phyloP scores from a whole-genome alignment of 2,797 vertebrate species.

The Oryzias sinensis region DNA sequence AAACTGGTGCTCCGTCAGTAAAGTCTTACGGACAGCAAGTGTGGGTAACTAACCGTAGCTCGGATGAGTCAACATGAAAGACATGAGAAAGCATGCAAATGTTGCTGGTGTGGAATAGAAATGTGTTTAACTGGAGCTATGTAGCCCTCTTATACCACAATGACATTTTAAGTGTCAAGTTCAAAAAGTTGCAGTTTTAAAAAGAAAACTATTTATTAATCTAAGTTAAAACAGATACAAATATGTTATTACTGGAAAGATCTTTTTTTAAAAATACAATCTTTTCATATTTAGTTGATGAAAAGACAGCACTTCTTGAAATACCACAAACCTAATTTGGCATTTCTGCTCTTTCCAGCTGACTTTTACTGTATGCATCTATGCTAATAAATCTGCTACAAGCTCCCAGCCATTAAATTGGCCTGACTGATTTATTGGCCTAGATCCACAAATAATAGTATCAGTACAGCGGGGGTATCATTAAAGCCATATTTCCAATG shows the following conservation, averaged over 20 bases:
- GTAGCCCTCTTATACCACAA: slow-evolving; percentile 13
- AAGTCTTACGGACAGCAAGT: slow-evolving; percentile 12
- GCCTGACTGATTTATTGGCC: slow-evolving; percentile 1
- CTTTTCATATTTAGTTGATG: slow-evolving; percentile 1
- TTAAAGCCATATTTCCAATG: slow-evolving; percentile 2
- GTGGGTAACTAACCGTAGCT: slow-evolving; percentile 19
- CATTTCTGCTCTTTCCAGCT: not conserved
- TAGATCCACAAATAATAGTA: slow-evolving; percentile 7
- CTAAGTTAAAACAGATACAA: not conserved
- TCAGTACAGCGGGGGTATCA: not conserved
- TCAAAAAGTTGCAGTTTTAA: slow-evolving; percentile 22
- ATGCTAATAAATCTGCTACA: slow-evolving; percentile 1
- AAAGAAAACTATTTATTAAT: not conserved
- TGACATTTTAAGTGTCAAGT: slow-evolving; percentile 7
- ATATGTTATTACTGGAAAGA: no score
- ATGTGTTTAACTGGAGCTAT: slow-evolving; percentile 6
- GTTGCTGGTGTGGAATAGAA: slow-evolving; percentile 23
- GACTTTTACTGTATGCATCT: not conserved
- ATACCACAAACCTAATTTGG: slow-evolving; percentile 3
- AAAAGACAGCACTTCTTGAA: not conserved
- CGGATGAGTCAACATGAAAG: slow-evolving; percentile 34
- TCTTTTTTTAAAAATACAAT: not conserved
- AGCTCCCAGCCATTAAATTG: slow-evolving; percentile 1
- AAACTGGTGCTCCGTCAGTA: slow-evolving; percentile 23
- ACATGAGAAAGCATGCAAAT: slow-evolving; percentile 37